Percentiles rank a stretch among this genome's conserved stretches.
These are phyloP conservation scores for Apodemus agrarius DNA, from an alignment of 2,797 vertebrate genomes.

Conservation along the genomic window DNA sequence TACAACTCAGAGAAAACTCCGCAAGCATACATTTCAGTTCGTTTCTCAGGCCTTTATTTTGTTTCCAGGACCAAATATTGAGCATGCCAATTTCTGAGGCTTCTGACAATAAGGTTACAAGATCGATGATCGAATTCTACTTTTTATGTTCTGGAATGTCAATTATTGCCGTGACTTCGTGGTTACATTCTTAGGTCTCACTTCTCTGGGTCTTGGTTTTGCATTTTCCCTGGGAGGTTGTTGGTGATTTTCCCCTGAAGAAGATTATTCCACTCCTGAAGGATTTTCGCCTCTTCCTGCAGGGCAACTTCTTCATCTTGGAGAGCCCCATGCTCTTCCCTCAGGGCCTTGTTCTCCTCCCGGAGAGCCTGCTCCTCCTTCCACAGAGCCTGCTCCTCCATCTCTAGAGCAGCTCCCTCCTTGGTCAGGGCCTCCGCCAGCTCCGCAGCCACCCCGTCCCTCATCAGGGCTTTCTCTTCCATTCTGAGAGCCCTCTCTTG, in stretches of 20 bases:
- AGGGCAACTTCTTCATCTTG: slow-evolving; percentile 51
- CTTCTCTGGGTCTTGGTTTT: background rate
- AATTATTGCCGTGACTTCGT: background rate
- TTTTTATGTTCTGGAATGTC: background rate
- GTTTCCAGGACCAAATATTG: slow-evolving; percentile 14
- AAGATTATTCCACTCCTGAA: slow-evolving; percentile 48
- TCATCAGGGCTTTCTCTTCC: slow-evolving; percentile 14
- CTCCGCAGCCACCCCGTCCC: background rate
- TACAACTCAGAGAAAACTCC: background rate
- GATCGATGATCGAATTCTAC: background rate
- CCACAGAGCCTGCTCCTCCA: slow-evolving; percentile 29
- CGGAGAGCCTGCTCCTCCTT: slow-evolving; percentile 54
- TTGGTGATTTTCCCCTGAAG: background rate
- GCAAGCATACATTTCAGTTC: background rate
- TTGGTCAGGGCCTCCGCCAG: slow-evolving; percentile 24
- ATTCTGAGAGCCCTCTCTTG: slow-evolving; percentile 46
- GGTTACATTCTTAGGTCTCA: background rate
- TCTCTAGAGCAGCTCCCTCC: slow-evolving; percentile 30
- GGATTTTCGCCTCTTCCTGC: slow-evolving; percentile 50
- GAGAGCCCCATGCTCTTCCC: slow-evolving; percentile 21
- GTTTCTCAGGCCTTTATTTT: slow-evolving; percentile 47
- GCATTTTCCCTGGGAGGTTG: background rate
- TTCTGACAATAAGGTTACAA: background rate
- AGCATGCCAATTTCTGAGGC: background rate
- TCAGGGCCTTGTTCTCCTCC: slow-evolving; percentile 62